phyloP scores from a whole-genome alignment of 2,888 invertebrate species.

The Anodontia alba region DNA sequence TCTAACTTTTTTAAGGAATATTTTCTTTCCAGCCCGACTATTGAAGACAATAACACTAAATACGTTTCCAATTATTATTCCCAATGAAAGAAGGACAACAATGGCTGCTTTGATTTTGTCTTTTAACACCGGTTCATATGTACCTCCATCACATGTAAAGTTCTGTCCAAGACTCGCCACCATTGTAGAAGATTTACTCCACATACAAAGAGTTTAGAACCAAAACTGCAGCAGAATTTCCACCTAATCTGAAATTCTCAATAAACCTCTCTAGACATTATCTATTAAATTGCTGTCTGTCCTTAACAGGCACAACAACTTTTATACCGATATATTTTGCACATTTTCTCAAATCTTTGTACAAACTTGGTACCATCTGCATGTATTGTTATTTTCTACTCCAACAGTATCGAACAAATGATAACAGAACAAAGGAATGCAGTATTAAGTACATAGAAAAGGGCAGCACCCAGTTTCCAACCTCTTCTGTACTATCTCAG shows the following conservation, averaged over 20 bases:
- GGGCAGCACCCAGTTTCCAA: not conserved
- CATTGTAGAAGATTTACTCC: not conserved
- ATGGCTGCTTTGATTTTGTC: slow-evolving; percentile 54
- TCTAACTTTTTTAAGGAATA: slow-evolving; percentile 57
- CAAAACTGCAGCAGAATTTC: too few relatives aligned
- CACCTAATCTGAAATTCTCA: too few relatives aligned
- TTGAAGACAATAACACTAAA: slow-evolving; percentile 59
- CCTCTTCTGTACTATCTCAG: not conserved
- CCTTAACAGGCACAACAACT: too few relatives aligned
- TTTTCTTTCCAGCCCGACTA: slow-evolving; percentile 39
- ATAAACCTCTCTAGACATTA: too few relatives aligned
- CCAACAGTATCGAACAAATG: too few relatives aligned
- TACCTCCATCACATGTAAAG: slow-evolving; percentile 45
- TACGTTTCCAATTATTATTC: slow-evolving; percentile 55
- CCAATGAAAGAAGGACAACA: slow-evolving; percentile 42
- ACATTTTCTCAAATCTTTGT: too few relatives aligned
- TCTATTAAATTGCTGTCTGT: too few relatives aligned
- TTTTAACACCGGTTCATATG: slow-evolving; percentile 35
- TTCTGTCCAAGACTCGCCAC: slow-evolving; percentile 35
- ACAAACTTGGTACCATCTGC: too few relatives aligned
- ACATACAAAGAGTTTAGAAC: too few relatives aligned
- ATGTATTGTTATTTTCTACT: too few relatives aligned
- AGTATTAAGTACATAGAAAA: not conserved
- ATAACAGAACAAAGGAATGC: not conserved
- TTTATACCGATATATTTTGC: too few relatives aligned